Base-by-base conservation (phyloP, 2,113 vertebrate species). In the Numenius arquata region DNA sequence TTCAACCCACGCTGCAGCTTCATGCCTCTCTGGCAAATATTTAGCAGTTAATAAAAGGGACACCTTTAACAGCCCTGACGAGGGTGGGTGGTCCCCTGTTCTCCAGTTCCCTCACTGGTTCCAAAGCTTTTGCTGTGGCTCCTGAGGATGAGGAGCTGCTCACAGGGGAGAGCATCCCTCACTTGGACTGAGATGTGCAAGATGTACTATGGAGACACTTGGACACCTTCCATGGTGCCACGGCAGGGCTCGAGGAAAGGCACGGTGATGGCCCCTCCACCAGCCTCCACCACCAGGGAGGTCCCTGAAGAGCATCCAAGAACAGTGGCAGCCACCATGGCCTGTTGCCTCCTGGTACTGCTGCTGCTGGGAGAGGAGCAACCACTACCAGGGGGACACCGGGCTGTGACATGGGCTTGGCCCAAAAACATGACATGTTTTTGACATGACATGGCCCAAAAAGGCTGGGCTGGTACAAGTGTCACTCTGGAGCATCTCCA, bases 141-240 rank as follows among this genome's bases (percentile, higher is more conserved):
- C 27, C 40, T 9, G 55, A 26, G 50, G 30, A 61, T 2, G 29
- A 41, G 30, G 23, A 3, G 2, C 12, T 30, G 53, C 48, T 61
- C 14, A 11, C 9, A 27, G 25, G 25, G 15, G 2, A 67, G 2
- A 40, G 3, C 4, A 16, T 12, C 58, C 38, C 36, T 52, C 36
- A 9, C 8, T 4, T 53, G 9, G 21, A 15, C 20, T 32, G 5
- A n/a, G 8, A 53, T 16, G 17, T 11, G 21, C 48, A 11, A 26
- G 36, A 36, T 5, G 29, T 38, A 22, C 36, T 19, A 12, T 1
- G 1, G 2, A 79, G 27, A 40, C 19, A 22, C n/a, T 34, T 50
- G 9, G 2, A 11, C 12, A 15, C n/a, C 6, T 59, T 40, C 21
- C 29, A 16, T 7, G 2, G 13, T 23, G 18, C 8, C 0, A 0